Percentiles rank a stretch among this genome's conserved stretches.
These are phyloP conservation scores for Tanypteryx hageni DNA, from an alignment of 2,888 invertebrate genomes.

Conservation along the genomic window DNA sequence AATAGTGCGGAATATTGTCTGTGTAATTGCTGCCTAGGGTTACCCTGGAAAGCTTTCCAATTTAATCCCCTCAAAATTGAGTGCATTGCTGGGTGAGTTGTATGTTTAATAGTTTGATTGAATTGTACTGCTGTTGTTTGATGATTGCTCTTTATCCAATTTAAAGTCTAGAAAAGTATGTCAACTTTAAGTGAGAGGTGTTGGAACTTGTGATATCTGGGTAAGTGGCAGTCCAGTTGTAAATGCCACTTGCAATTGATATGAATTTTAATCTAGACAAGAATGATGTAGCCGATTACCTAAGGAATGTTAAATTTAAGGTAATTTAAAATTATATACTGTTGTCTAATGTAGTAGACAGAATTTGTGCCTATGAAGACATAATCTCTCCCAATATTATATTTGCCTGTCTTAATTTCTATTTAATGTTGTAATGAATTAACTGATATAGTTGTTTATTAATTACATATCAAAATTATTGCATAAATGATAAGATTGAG, in stretches of 20 bases:
- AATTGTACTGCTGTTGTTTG: not conserved
- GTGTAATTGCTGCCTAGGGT: too few species aligned
- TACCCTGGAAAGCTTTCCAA: too few species aligned
- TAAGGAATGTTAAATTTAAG: not conserved
- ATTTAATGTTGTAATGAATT: not conserved
- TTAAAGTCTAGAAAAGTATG: not conserved
- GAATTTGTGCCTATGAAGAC: not conserved
- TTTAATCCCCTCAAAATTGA: not conserved
- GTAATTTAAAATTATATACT: constrained; percentile 3
- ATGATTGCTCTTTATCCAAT: not conserved
- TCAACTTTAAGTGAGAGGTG: not conserved
- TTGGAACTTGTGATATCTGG: constrained; percentile 40
- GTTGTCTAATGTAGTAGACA: not conserved
- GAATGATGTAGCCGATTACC: not conserved
- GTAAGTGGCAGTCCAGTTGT: not conserved
- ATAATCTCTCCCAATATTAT: not conserved
- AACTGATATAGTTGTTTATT: constrained; percentile 37
- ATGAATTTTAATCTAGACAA: not conserved
- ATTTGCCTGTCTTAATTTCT: constrained; percentile 30
- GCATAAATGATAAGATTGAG: not conserved
- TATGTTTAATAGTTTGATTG: not conserved
- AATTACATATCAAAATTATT: constrained; percentile 34
- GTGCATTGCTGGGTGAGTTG: not conserved
- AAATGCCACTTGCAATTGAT: not conserved
- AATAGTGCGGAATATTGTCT: too few species aligned